phyloP scores from a whole-genome alignment of 1,140 invertebrate genomes.

The Orussus abietinus region DNA sequence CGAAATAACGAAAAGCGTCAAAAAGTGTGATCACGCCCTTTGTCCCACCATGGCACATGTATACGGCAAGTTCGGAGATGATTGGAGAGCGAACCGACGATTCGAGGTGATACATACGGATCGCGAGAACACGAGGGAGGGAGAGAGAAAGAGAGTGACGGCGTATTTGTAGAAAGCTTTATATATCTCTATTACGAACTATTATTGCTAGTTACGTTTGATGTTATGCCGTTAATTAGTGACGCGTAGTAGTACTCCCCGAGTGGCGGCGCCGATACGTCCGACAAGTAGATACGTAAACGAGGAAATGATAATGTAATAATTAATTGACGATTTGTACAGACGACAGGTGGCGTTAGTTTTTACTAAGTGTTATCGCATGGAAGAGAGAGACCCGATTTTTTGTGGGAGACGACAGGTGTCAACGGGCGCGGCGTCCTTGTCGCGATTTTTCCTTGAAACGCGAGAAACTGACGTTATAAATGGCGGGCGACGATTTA shows the following conservation, averaged over 20 bases:
- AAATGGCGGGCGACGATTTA: too few species aligned
- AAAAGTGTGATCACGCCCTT: constrained; percentile 41
- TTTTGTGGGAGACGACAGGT: too few species aligned
- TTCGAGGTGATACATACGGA: not conserved
- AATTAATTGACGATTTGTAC: constrained; percentile 38
- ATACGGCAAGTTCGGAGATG: constrained; percentile 18
- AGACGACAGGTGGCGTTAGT: constrained; percentile 19
- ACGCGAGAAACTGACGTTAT: too few species aligned
- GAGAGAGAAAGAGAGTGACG: constrained; percentile 14
- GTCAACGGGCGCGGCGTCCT: too few species aligned
- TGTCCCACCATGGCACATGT: constrained; percentile 21
- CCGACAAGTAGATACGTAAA: constrained; percentile 46
- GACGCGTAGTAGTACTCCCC: constrained; percentile 27
- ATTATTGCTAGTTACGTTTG: constrained; percentile 45
- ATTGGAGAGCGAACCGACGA: not conserved
- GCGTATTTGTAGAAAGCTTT: constrained; percentile 49
- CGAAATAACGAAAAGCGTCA: constrained; percentile 27
- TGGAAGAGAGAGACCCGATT: too few species aligned
- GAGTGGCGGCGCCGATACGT: constrained; percentile 46
- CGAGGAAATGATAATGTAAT: constrained; percentile 34
- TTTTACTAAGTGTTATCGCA: too few species aligned
- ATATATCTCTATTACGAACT: constrained; percentile 29
- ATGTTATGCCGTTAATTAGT: constrained; percentile 43
- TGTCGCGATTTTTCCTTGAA: too few species aligned
- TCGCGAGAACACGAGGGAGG: too few species aligned